These are phyloP conservation scores for Sus cebifrons DNA, from an alignment of 2,797 vertebrate genomes.

Conservation along the genomic window DNA sequence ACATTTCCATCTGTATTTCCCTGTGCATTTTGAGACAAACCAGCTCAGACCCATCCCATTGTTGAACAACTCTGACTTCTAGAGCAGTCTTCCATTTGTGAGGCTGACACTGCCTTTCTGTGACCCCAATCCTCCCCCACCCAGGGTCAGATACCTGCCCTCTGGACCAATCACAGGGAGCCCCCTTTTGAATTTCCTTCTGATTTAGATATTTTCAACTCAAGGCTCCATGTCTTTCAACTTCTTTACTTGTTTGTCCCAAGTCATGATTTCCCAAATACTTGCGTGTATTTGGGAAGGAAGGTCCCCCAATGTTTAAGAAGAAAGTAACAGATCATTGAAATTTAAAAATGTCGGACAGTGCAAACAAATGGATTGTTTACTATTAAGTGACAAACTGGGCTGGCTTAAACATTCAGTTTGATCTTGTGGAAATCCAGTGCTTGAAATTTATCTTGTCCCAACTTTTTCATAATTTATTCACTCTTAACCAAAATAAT, in stretches of 20 bases:
- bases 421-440: slow-evolving; percentile 34
- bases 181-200: background rate
- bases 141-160: background rate
- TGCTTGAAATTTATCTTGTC: background rate
- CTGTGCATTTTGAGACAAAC: background rate
- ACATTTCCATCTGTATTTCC: background rate
- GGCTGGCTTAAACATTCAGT: background rate
- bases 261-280: slow-evolving; percentile 24
- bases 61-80: background rate
- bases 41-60: background rate
- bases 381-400: background rate
- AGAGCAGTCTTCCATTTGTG: background rate
- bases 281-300: background rate
- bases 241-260: background rate
- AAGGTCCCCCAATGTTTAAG: background rate
- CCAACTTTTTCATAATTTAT: background rate
- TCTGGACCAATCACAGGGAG: background rate
- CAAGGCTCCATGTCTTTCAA: background rate
- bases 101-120: background rate
- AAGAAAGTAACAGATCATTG: background rate
- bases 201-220: slow-evolving; percentile 1
- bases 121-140: too few species aligned
- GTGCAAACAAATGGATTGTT: background rate
- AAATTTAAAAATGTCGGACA: background rate
- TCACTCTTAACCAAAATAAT: slow-evolving; percentile 9